phyloP scores from a whole-genome alignment of 2,797 vertebrate genomes.

The Cryptoblepharus egeriae region DNA sequence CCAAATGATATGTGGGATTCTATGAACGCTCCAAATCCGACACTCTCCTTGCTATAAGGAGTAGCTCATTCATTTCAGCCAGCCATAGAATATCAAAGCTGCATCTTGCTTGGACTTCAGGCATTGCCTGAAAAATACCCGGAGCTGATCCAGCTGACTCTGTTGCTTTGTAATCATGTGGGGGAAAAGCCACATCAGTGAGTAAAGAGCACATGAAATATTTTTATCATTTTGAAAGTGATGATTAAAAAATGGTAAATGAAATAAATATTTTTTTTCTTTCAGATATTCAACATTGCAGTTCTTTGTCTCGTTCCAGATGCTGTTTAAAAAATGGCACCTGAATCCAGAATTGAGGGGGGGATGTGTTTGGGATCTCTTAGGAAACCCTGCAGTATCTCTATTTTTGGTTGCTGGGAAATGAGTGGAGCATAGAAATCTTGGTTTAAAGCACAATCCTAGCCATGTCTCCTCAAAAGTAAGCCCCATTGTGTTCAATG shows the following conservation, averaged over 20 bases:
- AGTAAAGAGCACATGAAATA: too few species aligned
- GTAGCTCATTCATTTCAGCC: too few species aligned
- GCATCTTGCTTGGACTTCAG: neutral
- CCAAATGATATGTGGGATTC: too few species aligned
- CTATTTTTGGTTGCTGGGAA: slow-evolving; percentile 20
- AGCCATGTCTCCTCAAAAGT: too few species aligned
- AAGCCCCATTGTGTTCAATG: too few species aligned
- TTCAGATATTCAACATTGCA: too few species aligned
- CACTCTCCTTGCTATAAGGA: too few species aligned
- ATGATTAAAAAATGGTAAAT: too few species aligned
- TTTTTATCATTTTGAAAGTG: too few species aligned
- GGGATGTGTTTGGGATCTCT: neutral
- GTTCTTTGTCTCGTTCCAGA: neutral
- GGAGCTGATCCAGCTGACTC: neutral
- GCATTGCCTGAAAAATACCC: neutral
- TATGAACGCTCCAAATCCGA: too few species aligned
- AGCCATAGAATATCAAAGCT: too few species aligned
- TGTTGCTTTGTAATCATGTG: neutral
- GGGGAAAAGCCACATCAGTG: neutral
- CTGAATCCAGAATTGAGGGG: neutral
- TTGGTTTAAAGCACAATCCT: neutral
- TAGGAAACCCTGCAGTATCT: neutral
- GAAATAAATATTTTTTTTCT: neutral
- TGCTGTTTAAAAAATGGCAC: neutral
- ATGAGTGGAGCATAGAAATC: too few species aligned